Conservation (phyloP, 1,140 invertebrate genomes). For the Sitodiplosis mosellana region DNA sequence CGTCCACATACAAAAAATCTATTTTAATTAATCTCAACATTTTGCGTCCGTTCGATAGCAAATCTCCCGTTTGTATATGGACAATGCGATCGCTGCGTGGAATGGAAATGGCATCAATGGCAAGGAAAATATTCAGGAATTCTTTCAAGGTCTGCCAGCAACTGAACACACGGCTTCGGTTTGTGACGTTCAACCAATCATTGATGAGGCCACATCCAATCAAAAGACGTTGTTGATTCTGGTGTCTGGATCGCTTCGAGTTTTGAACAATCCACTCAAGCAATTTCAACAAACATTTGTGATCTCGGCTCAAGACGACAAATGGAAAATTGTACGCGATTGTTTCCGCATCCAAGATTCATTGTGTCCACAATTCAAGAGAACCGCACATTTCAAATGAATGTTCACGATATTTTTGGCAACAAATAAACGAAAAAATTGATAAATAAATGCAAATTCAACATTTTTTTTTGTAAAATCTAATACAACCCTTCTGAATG, state of each 20-base stretch:
- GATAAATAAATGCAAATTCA: too few relatives aligned
- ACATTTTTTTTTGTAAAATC: too few relatives aligned
- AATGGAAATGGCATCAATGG: constrained; percentile 64
- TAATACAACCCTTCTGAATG: too few relatives aligned
- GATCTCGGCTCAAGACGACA: constrained; percentile 60
- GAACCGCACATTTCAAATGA: too few relatives aligned
- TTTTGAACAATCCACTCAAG: constrained; percentile 32
- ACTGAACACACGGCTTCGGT: constrained; percentile 48
- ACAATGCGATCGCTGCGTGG: constrained; percentile 62
- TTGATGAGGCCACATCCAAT: constrained; percentile 42
- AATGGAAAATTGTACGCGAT: constrained; percentile 79
- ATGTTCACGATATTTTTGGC: too few relatives aligned
- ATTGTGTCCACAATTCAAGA: too few relatives aligned
- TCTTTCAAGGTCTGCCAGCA: constrained; percentile 50
- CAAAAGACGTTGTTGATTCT: constrained; percentile 56
- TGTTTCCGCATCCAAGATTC: constrained; percentile 59
- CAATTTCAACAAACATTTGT: constrained; percentile 66
- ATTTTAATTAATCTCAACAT: too few relatives aligned
- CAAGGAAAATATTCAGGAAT: constrained; percentile 57
- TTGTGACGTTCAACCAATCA: constrained; percentile 59
- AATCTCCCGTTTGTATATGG: constrained; percentile 58
- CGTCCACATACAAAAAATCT: too few relatives aligned
- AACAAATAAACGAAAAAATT: too few relatives aligned
- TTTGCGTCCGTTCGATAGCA: constrained; percentile 29
- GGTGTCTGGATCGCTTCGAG: constrained; percentile 49